phyloP scores from a whole-genome alignment of 1,140 invertebrate species.

The Phymorhynchus buccinoides region DNA sequence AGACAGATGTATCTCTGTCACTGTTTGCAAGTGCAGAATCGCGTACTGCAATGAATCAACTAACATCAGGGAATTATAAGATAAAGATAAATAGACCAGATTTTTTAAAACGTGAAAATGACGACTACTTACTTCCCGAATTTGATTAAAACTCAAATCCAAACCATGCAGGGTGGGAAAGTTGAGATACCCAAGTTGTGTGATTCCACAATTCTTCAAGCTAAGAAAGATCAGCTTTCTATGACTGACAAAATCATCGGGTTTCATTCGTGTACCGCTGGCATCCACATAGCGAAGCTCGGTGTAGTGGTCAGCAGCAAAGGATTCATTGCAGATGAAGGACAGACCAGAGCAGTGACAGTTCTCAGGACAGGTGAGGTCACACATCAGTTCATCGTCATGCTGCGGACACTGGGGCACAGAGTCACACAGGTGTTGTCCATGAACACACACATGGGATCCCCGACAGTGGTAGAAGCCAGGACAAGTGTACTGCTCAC shows the following conservation, averaged over 20 bases:
- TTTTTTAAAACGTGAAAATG: background rate
- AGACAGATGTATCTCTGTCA: background rate
- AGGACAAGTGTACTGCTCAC: conserved; percentile 9
- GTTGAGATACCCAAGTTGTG: background rate
- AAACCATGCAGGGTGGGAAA: background rate
- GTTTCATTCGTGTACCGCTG: background rate
- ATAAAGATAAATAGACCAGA: background rate
- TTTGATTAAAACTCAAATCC: background rate
- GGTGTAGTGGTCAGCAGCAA: background rate
- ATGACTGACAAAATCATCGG: background rate
- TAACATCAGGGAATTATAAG: background rate
- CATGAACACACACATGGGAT: background rate
- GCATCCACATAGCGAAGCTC: background rate
- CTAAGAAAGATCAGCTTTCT: background rate
- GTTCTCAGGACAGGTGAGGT: background rate
- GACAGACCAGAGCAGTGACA: background rate
- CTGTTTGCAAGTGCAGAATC: background rate
- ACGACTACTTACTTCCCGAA: background rate
- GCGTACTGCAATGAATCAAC: too few relatives aligned
- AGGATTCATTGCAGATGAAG: background rate
- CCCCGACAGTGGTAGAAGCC: conserved; percentile 26
- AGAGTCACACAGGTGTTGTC: conserved; percentile 35
- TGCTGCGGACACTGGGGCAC: conserved; percentile 6
- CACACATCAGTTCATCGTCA: conserved; percentile 25
- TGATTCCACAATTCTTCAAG: background rate